These are phyloP conservation scores for Pantala flavescens DNA, from an alignment of 1,140 invertebrate species.

Conservation along the genomic window DNA sequence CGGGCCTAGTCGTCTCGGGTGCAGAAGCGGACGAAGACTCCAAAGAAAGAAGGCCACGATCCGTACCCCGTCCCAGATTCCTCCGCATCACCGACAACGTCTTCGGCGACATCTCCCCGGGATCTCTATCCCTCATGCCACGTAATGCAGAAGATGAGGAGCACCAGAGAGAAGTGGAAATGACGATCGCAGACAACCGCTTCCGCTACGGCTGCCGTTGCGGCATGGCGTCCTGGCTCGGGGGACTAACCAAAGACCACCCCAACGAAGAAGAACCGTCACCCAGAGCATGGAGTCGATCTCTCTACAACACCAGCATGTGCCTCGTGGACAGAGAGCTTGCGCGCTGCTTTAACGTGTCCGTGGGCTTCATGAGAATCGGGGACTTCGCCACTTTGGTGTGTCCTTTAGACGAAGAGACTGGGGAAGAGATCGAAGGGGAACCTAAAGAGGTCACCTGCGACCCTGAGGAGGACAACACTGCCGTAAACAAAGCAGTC, in stretches of 20 bases:
- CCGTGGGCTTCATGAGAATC: constrained; percentile 48
- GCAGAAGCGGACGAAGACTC: background rate
- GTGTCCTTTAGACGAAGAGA: constrained; percentile 39
- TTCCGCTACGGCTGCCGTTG: constrained; percentile 51
- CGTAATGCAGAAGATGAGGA: constrained; percentile 47
- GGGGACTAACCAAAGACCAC: constrained; percentile 36
- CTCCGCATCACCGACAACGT: constrained; percentile 20
- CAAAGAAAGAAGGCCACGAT: background rate
- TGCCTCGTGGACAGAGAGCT: constrained; percentile 48
- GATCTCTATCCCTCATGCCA: constrained; percentile 47
- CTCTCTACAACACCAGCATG: constrained; percentile 44
- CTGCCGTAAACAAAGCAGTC: background rate
- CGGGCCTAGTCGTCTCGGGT: constrained; percentile 27
- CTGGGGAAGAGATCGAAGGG: constrained; percentile 33
- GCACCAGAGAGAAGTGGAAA: constrained; percentile 27
- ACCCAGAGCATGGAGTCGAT: constrained; percentile 29
- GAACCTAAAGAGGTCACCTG: constrained; percentile 16
- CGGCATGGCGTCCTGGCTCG: constrained; percentile 44
- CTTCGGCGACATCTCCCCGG: constrained; percentile 28
- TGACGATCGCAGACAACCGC: constrained; percentile 47
- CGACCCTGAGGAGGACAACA: background rate
- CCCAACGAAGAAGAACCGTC: constrained; percentile 23
- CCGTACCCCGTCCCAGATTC: constrained; percentile 26
- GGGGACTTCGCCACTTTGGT: constrained; percentile 48
- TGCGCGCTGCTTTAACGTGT: constrained; percentile 49